A percentile compares a stretch with the other conserved stretches of the same genome.
Conservation (phyloP, 35 echinoderm and acorn worm genomes). For the Holothuria glaberrima region DNA sequence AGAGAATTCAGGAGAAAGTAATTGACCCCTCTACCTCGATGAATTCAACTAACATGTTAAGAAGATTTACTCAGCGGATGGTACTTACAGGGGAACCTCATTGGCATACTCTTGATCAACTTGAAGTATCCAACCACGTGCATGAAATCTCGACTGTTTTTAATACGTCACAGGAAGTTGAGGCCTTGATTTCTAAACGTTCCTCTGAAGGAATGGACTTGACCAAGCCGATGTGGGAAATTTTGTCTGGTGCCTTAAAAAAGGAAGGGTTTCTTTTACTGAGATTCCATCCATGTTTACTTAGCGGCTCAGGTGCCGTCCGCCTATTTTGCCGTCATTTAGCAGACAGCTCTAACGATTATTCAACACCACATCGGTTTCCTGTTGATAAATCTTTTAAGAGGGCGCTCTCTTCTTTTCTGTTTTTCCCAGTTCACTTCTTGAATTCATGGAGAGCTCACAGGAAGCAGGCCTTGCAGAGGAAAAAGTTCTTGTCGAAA, state of each 20-base stretch:
- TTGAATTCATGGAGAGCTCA: neutral
- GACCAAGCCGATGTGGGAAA: constrained; percentile 35
- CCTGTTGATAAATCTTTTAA: neutral
- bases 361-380: constrained; percentile 22
- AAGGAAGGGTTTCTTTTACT: constrained; percentile 19
- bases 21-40: too few relatives aligned
- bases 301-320: constrained; percentile 17
- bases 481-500: neutral
- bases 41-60: neutral
- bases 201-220: constrained; percentile 3
- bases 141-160: neutral
- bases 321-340: neutral
- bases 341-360: constrained; percentile 6
- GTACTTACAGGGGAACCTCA: neutral
- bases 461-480: neutral
- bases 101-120: neutral
- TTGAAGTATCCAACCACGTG: constrained; percentile 26
- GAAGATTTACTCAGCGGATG: neutral
- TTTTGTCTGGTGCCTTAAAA: constrained; percentile 3
- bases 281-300: constrained; percentile 26
- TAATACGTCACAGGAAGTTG: neutral
- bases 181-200: neutral
- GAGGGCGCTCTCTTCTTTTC: neutral
- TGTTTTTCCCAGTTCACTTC: neutral
- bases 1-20: neutral